Percentiles rank a stretch among this genome's conserved stretches.
phyloP scores from a whole-genome alignment of 2,113 vertebrate genomes.

The Solea senegalensis region DNA sequence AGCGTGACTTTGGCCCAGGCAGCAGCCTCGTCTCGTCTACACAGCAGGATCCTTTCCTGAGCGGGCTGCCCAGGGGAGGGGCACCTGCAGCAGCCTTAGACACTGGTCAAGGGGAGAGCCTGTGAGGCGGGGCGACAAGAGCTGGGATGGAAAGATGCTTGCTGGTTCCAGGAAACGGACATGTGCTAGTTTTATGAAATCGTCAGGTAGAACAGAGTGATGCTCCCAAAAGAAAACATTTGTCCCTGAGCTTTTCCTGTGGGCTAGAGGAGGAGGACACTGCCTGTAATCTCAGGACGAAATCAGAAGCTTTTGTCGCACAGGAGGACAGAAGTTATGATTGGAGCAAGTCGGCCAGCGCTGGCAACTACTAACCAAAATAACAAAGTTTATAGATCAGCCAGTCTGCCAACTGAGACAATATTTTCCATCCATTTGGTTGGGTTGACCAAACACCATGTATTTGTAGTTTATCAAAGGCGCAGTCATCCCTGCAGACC shows the following conservation, averaged over 20 bases:
- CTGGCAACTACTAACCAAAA: constrained; percentile 72
- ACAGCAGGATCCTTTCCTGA: constrained; percentile 84
- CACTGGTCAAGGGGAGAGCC: constrained; percentile 70
- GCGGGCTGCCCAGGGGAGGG: constrained; percentile 83
- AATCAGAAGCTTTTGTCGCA: constrained; percentile 61
- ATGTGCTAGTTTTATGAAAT: constrained; percentile 78
- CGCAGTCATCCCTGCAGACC: constrained; percentile 77
- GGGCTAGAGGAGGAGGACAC: constrained; percentile 34
- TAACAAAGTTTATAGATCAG: constrained; percentile 74
- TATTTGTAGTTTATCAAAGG: constrained; percentile 82
- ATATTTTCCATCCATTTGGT: constrained; percentile 79
- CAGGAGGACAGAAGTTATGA: constrained; percentile 70
- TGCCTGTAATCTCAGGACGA: constrained; percentile 42
- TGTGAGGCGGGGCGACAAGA: constrained; percentile 47
- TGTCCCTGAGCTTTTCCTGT: constrained; percentile 42
- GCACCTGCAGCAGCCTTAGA: constrained; percentile 83
- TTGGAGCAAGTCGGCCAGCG: constrained; percentile 64
- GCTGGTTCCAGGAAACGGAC: constrained; percentile 80
- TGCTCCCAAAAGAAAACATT: constrained; percentile 59
- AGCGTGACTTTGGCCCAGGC: constrained; percentile 79
- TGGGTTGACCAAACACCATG: constrained; percentile 70
- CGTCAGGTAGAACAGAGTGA: constrained; percentile 77
- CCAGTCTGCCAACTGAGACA: constrained; percentile 71
- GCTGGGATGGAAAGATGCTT: constrained; percentile 79
- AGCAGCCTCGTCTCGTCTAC: constrained; percentile 83